Percentiles rank a stretch among this genome's conserved stretches.
Conservation (phyloP, 2,113 vertebrate species). For the Plotosus lineatus region DNA sequence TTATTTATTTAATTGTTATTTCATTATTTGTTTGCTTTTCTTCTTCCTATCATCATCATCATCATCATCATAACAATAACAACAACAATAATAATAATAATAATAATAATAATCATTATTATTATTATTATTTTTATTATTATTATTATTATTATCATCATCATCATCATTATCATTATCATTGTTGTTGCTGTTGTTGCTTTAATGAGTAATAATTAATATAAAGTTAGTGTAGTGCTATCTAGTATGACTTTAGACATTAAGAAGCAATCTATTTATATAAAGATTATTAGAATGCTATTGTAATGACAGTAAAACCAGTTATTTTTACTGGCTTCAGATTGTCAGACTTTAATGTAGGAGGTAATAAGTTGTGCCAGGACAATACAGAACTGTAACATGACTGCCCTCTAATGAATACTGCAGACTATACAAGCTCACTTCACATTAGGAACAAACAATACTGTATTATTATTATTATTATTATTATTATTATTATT, state of each 20-base stretch:
- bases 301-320: background rate
- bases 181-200: background rate
- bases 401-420: constrained; percentile 48
- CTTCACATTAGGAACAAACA: background rate
- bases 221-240: background rate
- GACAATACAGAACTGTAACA: background rate
- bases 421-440: background rate
- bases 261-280: background rate
- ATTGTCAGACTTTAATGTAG: background rate
- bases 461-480: background rate
- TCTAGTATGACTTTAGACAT: background rate
- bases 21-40: no score
- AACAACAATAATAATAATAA: no score
- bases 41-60: no score
- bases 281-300: background rate
- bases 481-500: no score
- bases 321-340: background rate
- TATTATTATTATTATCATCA: background rate
- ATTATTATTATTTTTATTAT: background rate
- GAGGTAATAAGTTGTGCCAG: background rate
- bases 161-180: background rate
- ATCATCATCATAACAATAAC: no score
- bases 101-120: background rate
- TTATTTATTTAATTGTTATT: background rate
- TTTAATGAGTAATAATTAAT: background rate